A percentile compares a stretch with the other conserved stretches of the same genome.
phyloP scores from a whole-genome alignment of 2,888 invertebrate species.

The Eristalis tenax region DNA sequence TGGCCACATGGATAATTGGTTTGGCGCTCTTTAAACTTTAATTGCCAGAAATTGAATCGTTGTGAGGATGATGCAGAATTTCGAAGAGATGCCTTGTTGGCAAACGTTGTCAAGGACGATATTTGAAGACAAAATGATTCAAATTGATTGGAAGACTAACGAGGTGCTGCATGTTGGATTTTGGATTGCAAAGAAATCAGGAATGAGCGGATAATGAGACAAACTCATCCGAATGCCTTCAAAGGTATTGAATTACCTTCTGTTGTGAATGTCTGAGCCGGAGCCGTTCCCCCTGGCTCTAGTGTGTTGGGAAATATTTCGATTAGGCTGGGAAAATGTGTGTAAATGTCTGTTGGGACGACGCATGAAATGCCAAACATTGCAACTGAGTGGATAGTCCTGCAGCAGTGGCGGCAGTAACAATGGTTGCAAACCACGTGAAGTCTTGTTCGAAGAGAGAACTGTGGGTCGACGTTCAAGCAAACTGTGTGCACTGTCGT shows the following conservation, averaged over 20 bases:
- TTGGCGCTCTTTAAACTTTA: background rate
- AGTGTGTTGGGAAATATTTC: background rate
- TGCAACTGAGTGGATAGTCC: too few relatives aligned
- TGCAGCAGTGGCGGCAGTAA: too few relatives aligned
- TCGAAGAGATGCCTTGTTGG: background rate
- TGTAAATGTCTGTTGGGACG: too few relatives aligned
- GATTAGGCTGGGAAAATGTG: background rate
- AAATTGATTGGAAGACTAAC: background rate
- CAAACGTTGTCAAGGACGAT: background rate
- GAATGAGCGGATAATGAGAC: background rate
- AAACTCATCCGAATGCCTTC: background rate
- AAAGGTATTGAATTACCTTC: background rate
- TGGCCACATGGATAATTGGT: slow-evolving; percentile 16
- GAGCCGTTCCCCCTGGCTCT: too few relatives aligned
- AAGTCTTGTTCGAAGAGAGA: too few relatives aligned
- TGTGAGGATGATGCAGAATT: background rate
- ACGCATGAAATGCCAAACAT: too few relatives aligned
- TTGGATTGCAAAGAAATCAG: background rate
- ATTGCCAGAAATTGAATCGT: background rate
- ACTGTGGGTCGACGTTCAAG: too few relatives aligned
- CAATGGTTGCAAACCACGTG: too few relatives aligned
- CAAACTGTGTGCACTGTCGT: too few relatives aligned
- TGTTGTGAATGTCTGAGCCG: background rate
- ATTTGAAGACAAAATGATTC: background rate
- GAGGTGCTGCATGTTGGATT: background rate